Base-by-base conservation (phyloP, 2,888 invertebrate species). In the Philopedon plagiatum region DNA sequence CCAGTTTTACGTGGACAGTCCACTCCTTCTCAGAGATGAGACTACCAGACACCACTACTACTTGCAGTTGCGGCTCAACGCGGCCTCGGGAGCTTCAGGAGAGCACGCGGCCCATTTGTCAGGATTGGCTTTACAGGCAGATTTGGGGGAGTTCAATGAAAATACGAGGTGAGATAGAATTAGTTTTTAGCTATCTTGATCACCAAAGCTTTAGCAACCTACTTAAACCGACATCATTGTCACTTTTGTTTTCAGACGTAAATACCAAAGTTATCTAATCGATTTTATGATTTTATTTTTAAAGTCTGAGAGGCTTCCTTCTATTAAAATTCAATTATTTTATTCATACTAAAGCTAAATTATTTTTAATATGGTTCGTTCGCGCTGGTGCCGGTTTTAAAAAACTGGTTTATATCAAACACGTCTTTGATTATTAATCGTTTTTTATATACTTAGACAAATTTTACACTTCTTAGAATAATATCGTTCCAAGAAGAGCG, bases 21-120 rank as follows among this genome's bases (percentile, higher is more conserved):
- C 96, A 74, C 90, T 95, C 80, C 90, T 97, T 77, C 88, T 97
- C 83, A 92, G 95, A 86, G 97, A 98, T 89, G 96, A 96, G 83
- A 91, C 94, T 79, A 95, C 97, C 64, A 90, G 96, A 71, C 95
- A 96, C 85, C 93, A 97, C 83, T 99, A 98, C 87, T 99, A 97
- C 87, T 89, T 96, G 80, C 98, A 99, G 88, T 88, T 99, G 84
- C 93, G 96, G 76, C 93, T 95, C 87, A 99, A 99, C 87, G 90
- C 92, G 76, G 89, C 91, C 74, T 89, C 91, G 72, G 83, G 93
- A 91, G 85, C 90, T 87, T 88, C 89, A 87, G 88, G 72, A 13
- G 89, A 89, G 72, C 91, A 91, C 85, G 90, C 92, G 83, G 90
- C 92, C 61, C 92, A 96, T 76, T 89, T 98, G 81, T 96, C 96